Percentiles rank a stretch among this genome's conserved stretches.
Evolutionary conservation across 2,113 vertebrate species (phyloP).

Genomic region (Chiloscyllium plagiosum): DNA sequence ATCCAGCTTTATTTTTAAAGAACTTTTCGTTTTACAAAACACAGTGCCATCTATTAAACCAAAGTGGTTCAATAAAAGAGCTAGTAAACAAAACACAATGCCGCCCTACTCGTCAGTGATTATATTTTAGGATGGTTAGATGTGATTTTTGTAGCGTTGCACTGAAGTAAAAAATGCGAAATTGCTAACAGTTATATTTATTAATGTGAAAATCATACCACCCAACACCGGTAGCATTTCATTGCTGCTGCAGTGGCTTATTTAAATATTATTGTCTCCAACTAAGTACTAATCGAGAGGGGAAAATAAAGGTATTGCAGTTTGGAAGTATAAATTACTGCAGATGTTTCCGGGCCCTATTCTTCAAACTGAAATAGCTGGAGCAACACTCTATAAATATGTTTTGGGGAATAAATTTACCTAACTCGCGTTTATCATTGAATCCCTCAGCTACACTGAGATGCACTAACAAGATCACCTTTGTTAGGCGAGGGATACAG

Average conservation of each 20-base stretch:
- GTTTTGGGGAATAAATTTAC: background rate
- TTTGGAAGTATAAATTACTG: background rate
- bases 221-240: background rate
- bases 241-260: background rate
- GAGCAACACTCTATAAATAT: background rate
- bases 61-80: background rate
- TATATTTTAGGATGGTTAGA: background rate
- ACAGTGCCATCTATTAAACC: background rate
- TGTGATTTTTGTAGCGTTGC: background rate
- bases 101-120: background rate
- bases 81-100: background rate
- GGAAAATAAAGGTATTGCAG: background rate
- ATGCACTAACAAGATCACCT: background rate
- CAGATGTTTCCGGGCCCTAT: background rate
- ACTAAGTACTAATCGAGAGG: background rate
- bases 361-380: background rate
- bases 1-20: background rate
- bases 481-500: background rate
- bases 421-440: background rate
- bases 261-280: background rate
- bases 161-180: background rate
- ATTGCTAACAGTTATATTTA: background rate
- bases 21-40: background rate
- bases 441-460: background rate
- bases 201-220: background rate